These are phyloP conservation scores for Seira ritae DNA, from an alignment of 2,888 invertebrate species.

Conservation along the genomic window DNA sequence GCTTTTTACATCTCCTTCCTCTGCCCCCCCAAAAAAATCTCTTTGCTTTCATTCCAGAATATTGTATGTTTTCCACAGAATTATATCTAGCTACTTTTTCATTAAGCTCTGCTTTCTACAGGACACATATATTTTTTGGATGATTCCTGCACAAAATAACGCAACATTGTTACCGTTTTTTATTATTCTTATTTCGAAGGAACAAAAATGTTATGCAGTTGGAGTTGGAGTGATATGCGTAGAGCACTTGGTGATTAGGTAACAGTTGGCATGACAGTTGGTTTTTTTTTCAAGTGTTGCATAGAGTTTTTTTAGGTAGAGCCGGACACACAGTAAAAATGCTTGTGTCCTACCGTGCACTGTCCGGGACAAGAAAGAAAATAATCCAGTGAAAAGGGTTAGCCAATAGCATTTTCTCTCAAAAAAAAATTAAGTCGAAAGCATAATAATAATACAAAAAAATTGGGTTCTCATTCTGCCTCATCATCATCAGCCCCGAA, in stretches of 20 bases:
- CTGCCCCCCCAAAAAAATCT: too few species aligned
- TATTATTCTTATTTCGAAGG: conserved; percentile 5
- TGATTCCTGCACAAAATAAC: background rate
- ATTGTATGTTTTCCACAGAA: background rate
- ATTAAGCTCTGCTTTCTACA: background rate
- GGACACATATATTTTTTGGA: conserved; percentile 18
- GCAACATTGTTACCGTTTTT: conserved; percentile 22
- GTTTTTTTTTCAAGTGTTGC: conserved; percentile 44
- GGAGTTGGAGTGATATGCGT: background rate
- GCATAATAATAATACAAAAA: conserved; percentile 4
- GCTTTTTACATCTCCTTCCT: too few species aligned
- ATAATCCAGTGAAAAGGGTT: conserved; percentile 11
- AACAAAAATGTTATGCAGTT: conserved; percentile 14
- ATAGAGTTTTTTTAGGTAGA: background rate
- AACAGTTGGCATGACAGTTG: conserved; percentile 67
- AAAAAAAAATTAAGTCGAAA: background rate
- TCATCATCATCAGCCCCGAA: background rate
- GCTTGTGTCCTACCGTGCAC: background rate
- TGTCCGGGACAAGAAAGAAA: background rate
- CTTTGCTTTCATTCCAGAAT: too few species aligned
- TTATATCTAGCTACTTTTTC: background rate
- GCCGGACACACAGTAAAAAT: conserved; percentile 22
- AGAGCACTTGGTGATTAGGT: conserved; percentile 51
- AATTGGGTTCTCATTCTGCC: conserved; percentile 5
- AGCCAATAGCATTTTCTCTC: background rate